These are phyloP conservation scores for Litocranius walleri DNA, from an alignment of 2,113 vertebrate species.

Conservation along the genomic window DNA sequence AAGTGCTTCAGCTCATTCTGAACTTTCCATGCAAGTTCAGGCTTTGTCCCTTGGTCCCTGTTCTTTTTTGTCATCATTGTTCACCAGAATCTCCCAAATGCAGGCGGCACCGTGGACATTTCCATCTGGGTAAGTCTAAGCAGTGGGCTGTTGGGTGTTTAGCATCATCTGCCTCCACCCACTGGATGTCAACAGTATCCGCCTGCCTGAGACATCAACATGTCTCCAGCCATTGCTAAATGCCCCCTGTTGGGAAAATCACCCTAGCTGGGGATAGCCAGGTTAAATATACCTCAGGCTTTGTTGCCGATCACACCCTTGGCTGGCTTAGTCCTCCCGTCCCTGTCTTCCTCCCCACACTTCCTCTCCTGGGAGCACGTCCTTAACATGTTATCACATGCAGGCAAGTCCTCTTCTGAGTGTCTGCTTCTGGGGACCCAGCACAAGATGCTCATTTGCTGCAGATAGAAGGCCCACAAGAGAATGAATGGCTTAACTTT, in stretches of 20 bases:
- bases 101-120: fast-evolving
- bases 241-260: too few relatives aligned
- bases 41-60: neutral
- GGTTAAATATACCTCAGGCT: neutral
- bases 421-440: neutral
- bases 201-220: neutral
- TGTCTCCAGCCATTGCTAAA: neutral
- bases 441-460: neutral
- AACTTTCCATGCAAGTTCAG: neutral
- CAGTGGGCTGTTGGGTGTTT: fast-evolving
- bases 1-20: neutral
- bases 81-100: neutral
- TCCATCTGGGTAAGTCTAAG: neutral
- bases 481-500: neutral
- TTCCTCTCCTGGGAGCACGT: neutral
- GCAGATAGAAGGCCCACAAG: neutral
- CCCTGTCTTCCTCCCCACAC: neutral
- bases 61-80: neutral
- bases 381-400: fast-evolving
- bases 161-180: neutral
- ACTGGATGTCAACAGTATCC: neutral
- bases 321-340: neutral
- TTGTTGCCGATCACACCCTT: too few relatives aligned
- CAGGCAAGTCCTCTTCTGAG: neutral
- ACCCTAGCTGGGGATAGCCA: neutral